A percentile compares a stretch with the other conserved stretches of the same genome.
phyloP scores from a whole-genome alignment of 2,888 invertebrate genomes.

The Proisotoma minuta region DNA sequence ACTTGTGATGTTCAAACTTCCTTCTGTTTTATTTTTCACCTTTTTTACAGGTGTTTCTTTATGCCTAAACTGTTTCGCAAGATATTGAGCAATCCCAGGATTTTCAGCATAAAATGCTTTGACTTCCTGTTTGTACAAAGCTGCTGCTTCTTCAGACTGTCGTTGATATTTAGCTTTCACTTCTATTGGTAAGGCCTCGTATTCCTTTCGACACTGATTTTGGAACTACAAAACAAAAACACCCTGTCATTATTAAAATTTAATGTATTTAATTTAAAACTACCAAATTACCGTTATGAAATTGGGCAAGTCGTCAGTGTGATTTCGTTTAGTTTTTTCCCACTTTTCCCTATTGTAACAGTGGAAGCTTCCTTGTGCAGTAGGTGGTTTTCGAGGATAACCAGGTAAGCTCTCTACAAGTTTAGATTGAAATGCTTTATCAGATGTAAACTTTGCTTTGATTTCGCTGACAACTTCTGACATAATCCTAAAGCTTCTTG shows the following conservation, averaged over 20 bases:
- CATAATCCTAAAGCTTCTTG: conserved; percentile 37
- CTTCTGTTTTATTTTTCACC: not conserved
- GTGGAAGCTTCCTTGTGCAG: conserved; percentile 15
- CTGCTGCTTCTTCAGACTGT: conserved; percentile 7
- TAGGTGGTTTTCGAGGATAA: conserved; percentile 28
- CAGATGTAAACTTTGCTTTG: conserved; percentile 10
- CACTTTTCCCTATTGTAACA: conserved; percentile 28
- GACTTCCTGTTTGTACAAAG: conserved; percentile 20
- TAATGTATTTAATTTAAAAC: not conserved
- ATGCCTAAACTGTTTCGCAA: not conserved
- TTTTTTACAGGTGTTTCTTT: not conserved
- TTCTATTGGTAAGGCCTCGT: conserved; percentile 5
- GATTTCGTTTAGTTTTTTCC: too few species aligned
- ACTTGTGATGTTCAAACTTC: not conserved
- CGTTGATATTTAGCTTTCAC: conserved; percentile 17
- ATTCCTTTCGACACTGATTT: conserved; percentile 13
- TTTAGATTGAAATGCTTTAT: conserved; percentile 13
- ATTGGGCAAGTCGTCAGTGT: too few species aligned
- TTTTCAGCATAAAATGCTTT: conserved; percentile 26
- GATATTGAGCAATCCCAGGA: conserved; percentile 15
- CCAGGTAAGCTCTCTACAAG: conserved; percentile 26
- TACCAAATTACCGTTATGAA: too few species aligned
- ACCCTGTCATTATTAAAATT: too few species aligned
- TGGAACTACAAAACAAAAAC: conserved; percentile 38
- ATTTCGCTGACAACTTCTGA: conserved; percentile 38